Conservation (phyloP, 2,888 invertebrate species). For the Torymus aiolomorphi region DNA sequence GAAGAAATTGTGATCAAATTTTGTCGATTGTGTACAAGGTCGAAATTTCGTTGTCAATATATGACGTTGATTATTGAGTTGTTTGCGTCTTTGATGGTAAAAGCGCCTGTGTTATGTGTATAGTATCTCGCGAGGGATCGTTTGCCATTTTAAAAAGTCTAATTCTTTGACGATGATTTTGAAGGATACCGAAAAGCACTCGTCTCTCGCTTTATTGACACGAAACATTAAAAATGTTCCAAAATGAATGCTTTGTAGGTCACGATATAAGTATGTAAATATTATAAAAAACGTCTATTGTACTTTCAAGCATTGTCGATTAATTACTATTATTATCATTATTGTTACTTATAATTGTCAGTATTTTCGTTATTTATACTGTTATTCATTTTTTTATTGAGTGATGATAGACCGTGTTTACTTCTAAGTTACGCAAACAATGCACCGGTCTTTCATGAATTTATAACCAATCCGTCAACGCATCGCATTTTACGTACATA, state of each 20-base stretch:
- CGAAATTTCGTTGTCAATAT: constrained; percentile 9
- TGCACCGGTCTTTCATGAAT: too few relatives aligned
- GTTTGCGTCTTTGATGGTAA: background rate
- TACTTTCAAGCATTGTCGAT: constrained; percentile 1
- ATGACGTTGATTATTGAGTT: background rate
- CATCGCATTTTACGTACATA: too few relatives aligned
- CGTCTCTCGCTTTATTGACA: constrained; percentile 24
- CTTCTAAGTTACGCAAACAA: too few relatives aligned
- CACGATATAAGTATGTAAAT: constrained; percentile 5
- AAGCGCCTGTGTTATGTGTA: background rate
- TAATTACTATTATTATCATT: constrained; percentile 20
- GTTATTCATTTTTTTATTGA: too few relatives aligned
- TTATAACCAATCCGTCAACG: too few relatives aligned
- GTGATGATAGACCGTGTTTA: too few relatives aligned
- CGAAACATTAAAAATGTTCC: constrained; percentile 26
- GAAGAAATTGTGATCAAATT: constrained; percentile 49
- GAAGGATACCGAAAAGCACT: background rate
- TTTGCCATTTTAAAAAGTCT: background rate
- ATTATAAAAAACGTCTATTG: constrained; percentile 7
- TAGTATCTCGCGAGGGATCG: background rate
- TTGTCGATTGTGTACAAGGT: constrained; percentile 34
- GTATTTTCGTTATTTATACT: constrained; percentile 12
- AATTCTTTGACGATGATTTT: constrained; percentile 12
- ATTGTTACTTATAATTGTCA: constrained; percentile 7
- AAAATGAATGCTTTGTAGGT: background rate